These are phyloP conservation scores for Nomada fabriciana DNA, from an alignment of 2,888 invertebrate genomes.

Conservation along the genomic window DNA sequence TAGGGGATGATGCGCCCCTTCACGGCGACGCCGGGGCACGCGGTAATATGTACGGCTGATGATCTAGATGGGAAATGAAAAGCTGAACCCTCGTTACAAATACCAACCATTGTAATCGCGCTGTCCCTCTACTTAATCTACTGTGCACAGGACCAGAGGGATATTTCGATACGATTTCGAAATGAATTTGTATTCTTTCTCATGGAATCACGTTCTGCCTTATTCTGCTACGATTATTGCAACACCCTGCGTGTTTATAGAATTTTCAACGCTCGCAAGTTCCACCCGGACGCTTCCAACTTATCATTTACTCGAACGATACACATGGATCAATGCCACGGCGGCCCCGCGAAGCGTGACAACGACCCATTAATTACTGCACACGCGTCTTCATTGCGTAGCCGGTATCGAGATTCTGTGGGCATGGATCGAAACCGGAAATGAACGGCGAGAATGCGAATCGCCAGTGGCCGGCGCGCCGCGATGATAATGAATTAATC, in stretches of 20 bases:
- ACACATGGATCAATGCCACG: no score
- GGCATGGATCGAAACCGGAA: conserved; percentile 19
- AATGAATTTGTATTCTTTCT: no score
- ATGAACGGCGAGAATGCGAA: conserved; percentile 28
- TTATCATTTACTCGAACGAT: no score
- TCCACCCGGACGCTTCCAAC: no score
- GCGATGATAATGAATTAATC: conserved; percentile 50
- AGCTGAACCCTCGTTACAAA: conserved; percentile 42
- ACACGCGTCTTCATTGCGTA: background rate
- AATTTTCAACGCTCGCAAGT: no score
- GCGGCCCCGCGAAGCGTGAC: background rate
- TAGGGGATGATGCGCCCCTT: conserved; percentile 42
- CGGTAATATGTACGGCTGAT: background rate
- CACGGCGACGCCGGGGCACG: conserved; percentile 16
- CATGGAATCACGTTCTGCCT: no score
- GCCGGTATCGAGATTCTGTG: conserved; percentile 15
- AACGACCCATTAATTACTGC: background rate
- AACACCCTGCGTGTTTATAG: no score
- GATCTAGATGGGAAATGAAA: conserved; percentile 29
- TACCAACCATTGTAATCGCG: background rate
- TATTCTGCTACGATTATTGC: no score
- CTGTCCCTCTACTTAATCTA: background rate
- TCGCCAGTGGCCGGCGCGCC: background rate
- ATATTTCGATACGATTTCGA: no score
- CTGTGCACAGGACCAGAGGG: background rate